Conservation (phyloP, 2,888 invertebrate species). For the Standfussiana lucernea region DNA sequence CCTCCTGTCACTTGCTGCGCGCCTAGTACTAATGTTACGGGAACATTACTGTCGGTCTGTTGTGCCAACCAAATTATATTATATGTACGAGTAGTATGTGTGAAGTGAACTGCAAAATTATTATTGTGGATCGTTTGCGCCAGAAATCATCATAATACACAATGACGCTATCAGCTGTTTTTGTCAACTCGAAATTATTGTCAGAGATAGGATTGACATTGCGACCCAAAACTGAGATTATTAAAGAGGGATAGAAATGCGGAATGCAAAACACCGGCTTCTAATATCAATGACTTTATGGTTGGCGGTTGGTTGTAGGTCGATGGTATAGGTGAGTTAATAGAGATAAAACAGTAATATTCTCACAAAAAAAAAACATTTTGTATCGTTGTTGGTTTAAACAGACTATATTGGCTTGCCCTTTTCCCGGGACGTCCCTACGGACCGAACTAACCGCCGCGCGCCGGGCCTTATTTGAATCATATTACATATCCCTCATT, state of each 20-base stretch:
- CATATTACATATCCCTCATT: conserved; percentile 8
- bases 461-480: conserved; percentile 27
- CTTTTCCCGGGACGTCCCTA: conserved; percentile 1
- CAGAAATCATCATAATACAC: background rate
- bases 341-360: background rate
- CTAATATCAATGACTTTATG: background rate
- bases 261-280: background rate
- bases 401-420: conserved; percentile 6
- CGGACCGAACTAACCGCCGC: conserved; percentile 31
- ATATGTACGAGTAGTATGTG: too few relatives aligned
- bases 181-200: background rate
- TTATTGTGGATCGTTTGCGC: background rate
- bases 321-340: background rate
- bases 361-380: background rate
- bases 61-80: background rate
- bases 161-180: background rate
- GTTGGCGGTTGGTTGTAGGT: background rate
- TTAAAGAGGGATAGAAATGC: background rate
- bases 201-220: too few relatives aligned
- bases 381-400: background rate
- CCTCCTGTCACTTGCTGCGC: conserved; percentile 1
- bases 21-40: conserved; percentile 21
- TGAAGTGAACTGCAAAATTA: background rate
- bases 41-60: background rate
- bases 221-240: too few relatives aligned